Evolutionary conservation across 2,797 vertebrate genomes (phyloP).

Genomic region (Oreochromis grahami): DNA sequence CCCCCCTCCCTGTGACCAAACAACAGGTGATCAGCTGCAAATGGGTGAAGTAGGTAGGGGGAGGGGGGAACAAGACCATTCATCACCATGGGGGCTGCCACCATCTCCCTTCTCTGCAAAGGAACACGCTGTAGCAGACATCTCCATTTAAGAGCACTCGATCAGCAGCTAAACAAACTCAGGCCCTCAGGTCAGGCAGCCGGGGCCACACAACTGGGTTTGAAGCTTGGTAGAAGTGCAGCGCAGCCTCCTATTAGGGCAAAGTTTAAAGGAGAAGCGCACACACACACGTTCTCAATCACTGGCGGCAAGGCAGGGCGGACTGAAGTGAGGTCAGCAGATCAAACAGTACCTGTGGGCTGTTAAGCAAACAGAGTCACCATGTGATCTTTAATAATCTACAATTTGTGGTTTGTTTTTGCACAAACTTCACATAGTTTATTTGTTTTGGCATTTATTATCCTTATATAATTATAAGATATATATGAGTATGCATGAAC

Average conservation of each 20-base stretch:
- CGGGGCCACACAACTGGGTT: conserved; percentile 21
- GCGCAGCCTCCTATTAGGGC: conserved; percentile 6
- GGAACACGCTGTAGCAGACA: conserved; percentile 16
- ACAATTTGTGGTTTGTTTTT: background rate
- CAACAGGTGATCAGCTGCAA: conserved; percentile 68
- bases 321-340: background rate
- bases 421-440: background rate
- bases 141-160: conserved; percentile 57
- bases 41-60: conserved; percentile 20
- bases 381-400: background rate
- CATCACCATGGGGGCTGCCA: conserved; percentile 38
- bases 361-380: background rate
- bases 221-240: background rate
- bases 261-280: conserved; percentile 35
- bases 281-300: conserved; percentile 1
- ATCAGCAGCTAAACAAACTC: conserved; percentile 59
- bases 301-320: background rate
- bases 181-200: conserved; percentile 35
- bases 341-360: conserved; percentile 16
- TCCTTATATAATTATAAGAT: background rate
- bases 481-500: background rate
- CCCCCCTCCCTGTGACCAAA: conserved; percentile 50
- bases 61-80: conserved; percentile 32
- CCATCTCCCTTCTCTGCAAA: background rate
- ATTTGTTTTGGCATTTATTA: background rate